Base-by-base conservation (phyloP, 2,113 vertebrate genomes). In the Spermophilus dauricus region DNA sequence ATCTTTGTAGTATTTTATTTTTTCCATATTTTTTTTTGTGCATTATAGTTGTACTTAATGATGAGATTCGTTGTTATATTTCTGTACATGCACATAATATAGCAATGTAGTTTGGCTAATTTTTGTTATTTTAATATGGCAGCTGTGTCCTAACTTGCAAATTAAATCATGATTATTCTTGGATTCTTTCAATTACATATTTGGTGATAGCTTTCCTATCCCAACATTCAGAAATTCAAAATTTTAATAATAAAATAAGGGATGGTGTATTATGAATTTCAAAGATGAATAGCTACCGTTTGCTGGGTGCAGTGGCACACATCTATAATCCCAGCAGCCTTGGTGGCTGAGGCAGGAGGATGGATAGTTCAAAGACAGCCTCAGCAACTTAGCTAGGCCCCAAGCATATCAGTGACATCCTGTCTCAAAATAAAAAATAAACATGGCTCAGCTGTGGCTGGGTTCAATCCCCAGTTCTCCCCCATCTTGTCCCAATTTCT, bases 241-340 rank as follows among this genome's bases (percentile, higher is more conserved):
- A 94, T 90, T 96, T 96, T 76, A 91, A 12, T 92, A 85, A 75
- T 48, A 42, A 83, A 81, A 61, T 30, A 45, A 94, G 53, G 13
- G 34, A 22, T 92, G 89, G 9, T 87, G 8, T 70, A 91, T 78
- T 34, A 89, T 56, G 88, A 86, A 96, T 61, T 96, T 95, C 37
- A 76, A 61, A 70, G 45, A 32, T n/a, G 11, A 73, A 26, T 72
- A 17, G 37, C 30, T n/a, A 12, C 67, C 67, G 1, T 56, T 90
- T 58, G 67, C 32, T 17, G 32, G 32, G 67, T 16, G 13, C 16
- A 16, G 14, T 69, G 67, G 67, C 67, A 2, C 11, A 69, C 13
- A 34, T 14, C 16, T 69, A 7, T 34, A 69, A 69, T 69, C 67
- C 32, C 67, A 69, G 30, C 18, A 69, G 20, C 5, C 34, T 34